Percentiles rank a stretch among this genome's conserved stretches.
These are phyloP conservation scores for Neodiprion pinetum DNA, from an alignment of 1,140 invertebrate species.

Conservation along the genomic window DNA sequence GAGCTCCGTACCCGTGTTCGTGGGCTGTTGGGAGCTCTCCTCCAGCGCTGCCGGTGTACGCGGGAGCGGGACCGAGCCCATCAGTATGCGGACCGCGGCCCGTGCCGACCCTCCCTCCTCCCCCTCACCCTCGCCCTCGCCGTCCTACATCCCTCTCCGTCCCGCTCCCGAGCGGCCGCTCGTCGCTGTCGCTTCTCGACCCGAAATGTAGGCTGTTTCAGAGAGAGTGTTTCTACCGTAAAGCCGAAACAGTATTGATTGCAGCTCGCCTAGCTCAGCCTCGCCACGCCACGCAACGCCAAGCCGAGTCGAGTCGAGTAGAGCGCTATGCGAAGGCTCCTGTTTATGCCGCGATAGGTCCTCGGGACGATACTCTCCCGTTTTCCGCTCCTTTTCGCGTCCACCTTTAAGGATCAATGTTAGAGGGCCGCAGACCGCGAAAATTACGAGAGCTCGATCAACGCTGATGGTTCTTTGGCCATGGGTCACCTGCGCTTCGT, in stretches of 20 bases:
- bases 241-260: constrained; percentile 63
- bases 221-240: constrained; percentile 58
- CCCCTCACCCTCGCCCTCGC: neutral
- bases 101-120: constrained; percentile 42
- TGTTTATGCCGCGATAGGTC: constrained; percentile 2
- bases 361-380: neutral
- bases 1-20: neutral
- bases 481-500: too few species aligned
- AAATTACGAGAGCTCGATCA: too few species aligned
- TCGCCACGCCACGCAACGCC: constrained; percentile 16
- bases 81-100: constrained; percentile 62
- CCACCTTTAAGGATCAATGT: too few species aligned
- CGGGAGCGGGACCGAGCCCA: constrained; percentile 34
- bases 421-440: too few species aligned
- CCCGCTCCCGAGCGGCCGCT: constrained; percentile 20
- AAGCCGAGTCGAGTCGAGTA: too few species aligned
- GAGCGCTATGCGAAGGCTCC: neutral
- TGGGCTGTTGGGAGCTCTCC: neutral
- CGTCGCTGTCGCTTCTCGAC: constrained; percentile 25
- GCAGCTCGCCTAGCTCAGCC: constrained; percentile 47
- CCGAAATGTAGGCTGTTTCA: constrained; percentile 58
- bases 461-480: too few species aligned
- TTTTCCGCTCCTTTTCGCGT: too few species aligned
- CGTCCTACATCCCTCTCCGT: neutral
- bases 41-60: neutral